Evolutionary conservation across 2,888 invertebrate genomes (phyloP).

Genomic region (Erynnis tages): DNA sequence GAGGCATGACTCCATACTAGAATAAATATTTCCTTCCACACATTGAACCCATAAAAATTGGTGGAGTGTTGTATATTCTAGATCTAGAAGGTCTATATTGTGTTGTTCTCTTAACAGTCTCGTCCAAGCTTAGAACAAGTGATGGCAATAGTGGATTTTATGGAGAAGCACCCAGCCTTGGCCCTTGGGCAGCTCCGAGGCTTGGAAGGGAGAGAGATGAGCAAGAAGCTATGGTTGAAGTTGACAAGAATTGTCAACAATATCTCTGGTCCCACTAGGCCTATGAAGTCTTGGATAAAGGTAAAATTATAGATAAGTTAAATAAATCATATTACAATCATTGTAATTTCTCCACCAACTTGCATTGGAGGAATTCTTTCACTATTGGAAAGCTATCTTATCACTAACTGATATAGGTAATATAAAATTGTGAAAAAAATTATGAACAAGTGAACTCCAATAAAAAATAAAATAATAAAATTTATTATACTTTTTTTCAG

Average conservation of each 20-base stretch:
- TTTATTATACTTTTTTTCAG: slow-evolving; percentile 44
- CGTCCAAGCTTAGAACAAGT: slow-evolving; percentile 71
- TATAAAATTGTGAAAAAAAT: background rate
- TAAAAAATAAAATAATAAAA: background rate
- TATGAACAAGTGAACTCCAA: no score
- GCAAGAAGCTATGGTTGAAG: slow-evolving; percentile 68
- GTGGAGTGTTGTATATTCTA: no score
- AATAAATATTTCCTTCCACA: no score
- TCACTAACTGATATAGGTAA: no score
- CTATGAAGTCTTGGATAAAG: slow-evolving; percentile 75
- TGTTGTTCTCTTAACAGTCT: slow-evolving; percentile 42
- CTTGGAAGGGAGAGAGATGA: slow-evolving; percentile 64
- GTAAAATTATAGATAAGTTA: slow-evolving; percentile 48
- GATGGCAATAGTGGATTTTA: slow-evolving; percentile 68
- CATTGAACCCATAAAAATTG: no score
- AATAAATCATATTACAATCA: no score
- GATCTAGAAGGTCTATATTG: no score
- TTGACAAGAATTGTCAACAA: slow-evolving; percentile 63
- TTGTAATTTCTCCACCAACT: no score
- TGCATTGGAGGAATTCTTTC: no score
- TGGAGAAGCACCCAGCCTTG: slow-evolving; percentile 66
- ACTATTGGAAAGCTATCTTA: no score
- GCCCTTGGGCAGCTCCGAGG: slow-evolving; percentile 64
- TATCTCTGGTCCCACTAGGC: slow-evolving; percentile 63
- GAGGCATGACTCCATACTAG: no score